phyloP scores from a whole-genome alignment of 2,113 vertebrate species.

The Cynoglossus semilaevis region DNA sequence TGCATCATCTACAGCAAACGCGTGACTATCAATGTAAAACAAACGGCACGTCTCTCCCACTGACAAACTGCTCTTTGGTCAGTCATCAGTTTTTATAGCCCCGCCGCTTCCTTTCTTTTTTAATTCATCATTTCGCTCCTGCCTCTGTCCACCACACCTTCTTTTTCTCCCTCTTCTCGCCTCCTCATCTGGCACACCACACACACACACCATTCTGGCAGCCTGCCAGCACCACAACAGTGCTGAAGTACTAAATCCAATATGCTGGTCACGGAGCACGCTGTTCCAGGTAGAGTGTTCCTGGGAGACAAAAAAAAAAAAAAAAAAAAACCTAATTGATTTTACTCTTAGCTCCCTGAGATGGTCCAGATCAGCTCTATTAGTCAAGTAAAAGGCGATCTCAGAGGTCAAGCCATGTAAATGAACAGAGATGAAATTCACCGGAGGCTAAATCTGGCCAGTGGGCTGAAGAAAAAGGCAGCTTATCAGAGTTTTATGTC shows the following conservation, averaged over 20 bases:
- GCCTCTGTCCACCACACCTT: background rate
- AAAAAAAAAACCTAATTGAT: slow-evolving; percentile 58
- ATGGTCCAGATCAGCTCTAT: slow-evolving; percentile 44
- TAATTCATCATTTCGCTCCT: background rate
- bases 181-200: slow-evolving; percentile 18
- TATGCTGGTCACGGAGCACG: slow-evolving; percentile 46
- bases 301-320: slow-evolving; percentile 47
- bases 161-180: background rate
- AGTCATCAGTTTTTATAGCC: background rate
- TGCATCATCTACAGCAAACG: background rate
- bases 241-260: slow-evolving; percentile 52
- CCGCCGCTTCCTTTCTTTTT: background rate
- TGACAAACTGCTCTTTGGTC: too few relatives aligned
- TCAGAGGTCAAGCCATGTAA: slow-evolving; percentile 10
- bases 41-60: background rate
- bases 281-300: slow-evolving; percentile 36
- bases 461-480: background rate
- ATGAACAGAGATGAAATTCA: slow-evolving; percentile 11
- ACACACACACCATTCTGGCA: slow-evolving; percentile 28
- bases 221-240: slow-evolving; percentile 41
- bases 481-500: background rate
- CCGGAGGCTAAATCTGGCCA: background rate
- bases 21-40: background rate
- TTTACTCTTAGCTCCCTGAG: slow-evolving; percentile 33
- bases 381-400: slow-evolving; percentile 24